phyloP scores from a whole-genome alignment of 2,888 invertebrate genomes.

The Latrodectus elegans region DNA sequence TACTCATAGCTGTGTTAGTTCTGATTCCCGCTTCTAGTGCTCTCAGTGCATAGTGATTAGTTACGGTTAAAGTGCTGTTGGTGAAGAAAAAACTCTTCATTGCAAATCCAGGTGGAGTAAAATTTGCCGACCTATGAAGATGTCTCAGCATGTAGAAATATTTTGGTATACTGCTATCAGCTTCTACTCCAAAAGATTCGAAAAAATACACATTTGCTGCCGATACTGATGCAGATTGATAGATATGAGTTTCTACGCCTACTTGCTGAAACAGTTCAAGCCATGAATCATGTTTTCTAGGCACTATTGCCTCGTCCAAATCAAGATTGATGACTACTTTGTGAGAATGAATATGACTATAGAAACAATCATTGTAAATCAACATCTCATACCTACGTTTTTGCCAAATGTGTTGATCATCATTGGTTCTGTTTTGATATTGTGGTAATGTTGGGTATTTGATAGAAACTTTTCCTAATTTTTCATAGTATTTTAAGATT shows the following conservation, averaged over 20 bases:
- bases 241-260: constrained; percentile 74
- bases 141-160: constrained; percentile 77
- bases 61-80: constrained; percentile 81
- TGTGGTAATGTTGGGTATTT: constrained; percentile 87
- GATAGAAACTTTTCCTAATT: constrained; percentile 82
- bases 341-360: constrained; percentile 92
- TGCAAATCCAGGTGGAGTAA: constrained; percentile 81
- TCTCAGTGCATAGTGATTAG: constrained; percentile 84
- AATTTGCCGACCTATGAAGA: constrained; percentile 78
- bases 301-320: constrained; percentile 95
- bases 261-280: constrained; percentile 83
- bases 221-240: constrained; percentile 79
- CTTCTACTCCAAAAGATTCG: constrained; percentile 73
- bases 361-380: constrained; percentile 96
- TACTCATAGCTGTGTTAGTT: constrained; percentile 79
- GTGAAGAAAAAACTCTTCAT: constrained; percentile 84
- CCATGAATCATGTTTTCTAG: constrained; percentile 79
- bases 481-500: constrained; percentile 78
- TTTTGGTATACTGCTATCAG: constrained; percentile 59
- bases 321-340: constrained; percentile 92
- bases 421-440: constrained; percentile 87
- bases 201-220: constrained; percentile 81
- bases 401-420: constrained; percentile 92
- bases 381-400: constrained; percentile 96
- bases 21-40: constrained; percentile 78